Base-by-base conservation (phyloP, 2,888 invertebrate genomes). In the Hypomecis atomaria region DNA sequence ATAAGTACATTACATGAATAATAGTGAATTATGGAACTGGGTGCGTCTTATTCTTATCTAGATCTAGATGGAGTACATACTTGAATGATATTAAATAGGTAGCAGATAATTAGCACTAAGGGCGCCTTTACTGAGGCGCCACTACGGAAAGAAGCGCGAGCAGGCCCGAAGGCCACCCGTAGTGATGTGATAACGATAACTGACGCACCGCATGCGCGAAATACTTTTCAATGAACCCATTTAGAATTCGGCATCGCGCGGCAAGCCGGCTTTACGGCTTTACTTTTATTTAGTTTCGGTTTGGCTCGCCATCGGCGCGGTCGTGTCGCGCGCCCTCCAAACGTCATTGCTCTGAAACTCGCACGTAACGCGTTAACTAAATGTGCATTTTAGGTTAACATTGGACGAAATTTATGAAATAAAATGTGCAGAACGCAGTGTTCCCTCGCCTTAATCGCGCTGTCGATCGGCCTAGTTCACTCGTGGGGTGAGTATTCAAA, bases 381-480 rank as follows among this genome's bases (percentile, higher is more conserved):
- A 89, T 85, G 89, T 89, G 86, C 82, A 86, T 86, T 52, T 85
- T 87, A 84, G 72, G 69, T 79, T 73, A 75, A 66, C 67, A 73
- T 76, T 71, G 73, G 70, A 69, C 64, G 81, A 52, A 78, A 80
- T 88, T 88, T 77, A 89, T 91, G 84, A 90, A 84, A 86, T 79
- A 91, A 89, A 87, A 92, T 92, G 92, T 88, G 84, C 77, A 83
- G 72, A 81, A 74, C 73, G 74, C 83, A 83, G 85, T 88, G 87
- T 79, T 70, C 86, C 34, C 74, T 90, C 65, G 82, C 85, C 58
- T 73, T 87, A 65, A 40, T 86, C 66, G 79, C 84, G 40, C 71
- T 90, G 57, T 81, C 78, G 55, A 67, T 86, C 70, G 83, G 83
- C 75, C 72, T 81, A 69, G 89, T 79, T 68, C 82, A 85, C 60